Evolutionary conservation across 2,797 vertebrate genomes (phyloP), one percentile per base, ranked within the genome.

Genomic region (Sebastes elongatus): DNA sequence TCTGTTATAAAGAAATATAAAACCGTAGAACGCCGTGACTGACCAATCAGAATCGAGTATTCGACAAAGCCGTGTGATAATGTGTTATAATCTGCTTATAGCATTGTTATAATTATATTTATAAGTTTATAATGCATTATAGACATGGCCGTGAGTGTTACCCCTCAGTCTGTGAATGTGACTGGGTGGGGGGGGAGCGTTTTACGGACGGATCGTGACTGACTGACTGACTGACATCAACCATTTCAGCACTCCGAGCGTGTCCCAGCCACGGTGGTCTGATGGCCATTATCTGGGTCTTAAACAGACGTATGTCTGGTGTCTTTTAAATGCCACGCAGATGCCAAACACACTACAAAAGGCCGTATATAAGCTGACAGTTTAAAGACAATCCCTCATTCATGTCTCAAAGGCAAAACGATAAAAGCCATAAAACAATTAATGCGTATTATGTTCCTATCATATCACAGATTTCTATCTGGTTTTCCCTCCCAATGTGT

Each of bases 251-350:
- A 83, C 76, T 82, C 81, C 65, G 76, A 78, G 66, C 5, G 42
- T 64, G 79, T 85, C 78, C 66, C 63, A 60, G 78, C 78, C 82
- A 25, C 69, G 93, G 93, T 89, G 89, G 93, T 92, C 93, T 78
- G 84, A 89, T 90, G 74, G 59, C 82, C 75, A 86, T 91, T 89
- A 89, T 92, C 86, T 83, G 77, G 42, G 78, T 85, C 84, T 90
- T 84, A 74, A 93, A 88, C 83, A 91, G 86, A 90, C 82, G 55
- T 74, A 77, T 79, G 83, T 89, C 85, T 92, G 92, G 84, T 88
- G 79, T 83, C 80, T 91, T 87, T 87, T 90, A 89, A 93, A 92
- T 81, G 81, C 60, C 80, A 83, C 46, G 7, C 89, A 89, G 86
- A 92, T 89, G 84, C 89, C 83, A 87, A 79, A 78, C 71, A 46